Percentiles rank a stretch among this genome's conserved stretches.
Evolutionary conservation across 2,888 invertebrate species (phyloP).

Genomic region (Caenorhabditis wallacei): DNA sequence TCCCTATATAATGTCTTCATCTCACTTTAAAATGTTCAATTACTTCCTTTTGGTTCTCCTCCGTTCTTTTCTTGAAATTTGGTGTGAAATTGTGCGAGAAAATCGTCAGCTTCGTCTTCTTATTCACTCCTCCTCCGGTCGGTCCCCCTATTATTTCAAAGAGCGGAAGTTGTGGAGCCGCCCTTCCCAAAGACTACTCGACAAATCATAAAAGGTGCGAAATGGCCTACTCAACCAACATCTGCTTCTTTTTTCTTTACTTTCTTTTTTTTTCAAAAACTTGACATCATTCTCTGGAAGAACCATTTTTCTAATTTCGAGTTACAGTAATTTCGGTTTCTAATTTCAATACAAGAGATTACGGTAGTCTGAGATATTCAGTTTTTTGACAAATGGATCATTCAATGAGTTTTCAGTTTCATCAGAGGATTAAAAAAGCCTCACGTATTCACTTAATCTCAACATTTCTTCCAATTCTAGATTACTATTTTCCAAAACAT

Average conservation of each 20-base stretch:
- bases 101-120: conserved; percentile 29
- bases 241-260: conserved; percentile 21
- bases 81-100: conserved; percentile 62
- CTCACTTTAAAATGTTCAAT: conserved; percentile 25
- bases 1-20: background rate
- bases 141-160: conserved; percentile 64
- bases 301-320: no score
- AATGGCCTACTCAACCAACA: conserved; percentile 29
- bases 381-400: no score
- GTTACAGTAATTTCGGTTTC: no score
- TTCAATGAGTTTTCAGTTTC: background rate
- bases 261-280: conserved; percentile 11
- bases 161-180: conserved; percentile 56
- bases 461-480: background rate
- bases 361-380: no score
- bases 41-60: conserved; percentile 31
- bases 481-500: background rate
- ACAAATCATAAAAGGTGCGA: conserved; percentile 59
- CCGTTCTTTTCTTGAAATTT: conserved; percentile 37
- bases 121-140: background rate
- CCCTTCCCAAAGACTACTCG: conserved; percentile 27
- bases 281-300: conserved; percentile 13
- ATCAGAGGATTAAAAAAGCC: background rate
- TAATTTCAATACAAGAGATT: background rate
- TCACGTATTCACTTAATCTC: background rate